A percentile compares a stretch with the other conserved stretches of the same genome.
Evolutionary conservation across 2,113 vertebrate species (phyloP).

Genomic region (Delphinus delphis): DNA sequence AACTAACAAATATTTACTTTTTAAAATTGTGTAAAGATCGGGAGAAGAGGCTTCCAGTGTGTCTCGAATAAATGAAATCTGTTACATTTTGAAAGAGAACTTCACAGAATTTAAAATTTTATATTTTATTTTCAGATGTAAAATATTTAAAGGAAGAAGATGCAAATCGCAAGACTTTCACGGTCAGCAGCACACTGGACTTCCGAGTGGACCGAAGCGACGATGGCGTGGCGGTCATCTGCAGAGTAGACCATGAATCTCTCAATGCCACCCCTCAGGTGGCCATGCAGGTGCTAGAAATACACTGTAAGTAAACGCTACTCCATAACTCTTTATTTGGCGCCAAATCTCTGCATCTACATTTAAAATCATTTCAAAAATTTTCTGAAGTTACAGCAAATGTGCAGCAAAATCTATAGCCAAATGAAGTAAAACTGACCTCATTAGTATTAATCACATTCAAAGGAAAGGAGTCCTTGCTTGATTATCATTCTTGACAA

Average conservation of each 20-base stretch:
- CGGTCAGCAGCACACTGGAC: conserved; percentile 92
- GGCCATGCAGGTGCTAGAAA: conserved; percentile 97
- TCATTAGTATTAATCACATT: background rate
- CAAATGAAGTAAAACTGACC: background rate
- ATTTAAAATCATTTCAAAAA: background rate
- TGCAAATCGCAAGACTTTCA: conserved; percentile 93
- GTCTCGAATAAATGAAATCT: background rate
- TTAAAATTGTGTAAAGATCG: background rate
- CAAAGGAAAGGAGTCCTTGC: background rate
- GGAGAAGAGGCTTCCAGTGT: background rate
- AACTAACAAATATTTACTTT: conserved; percentile 46
- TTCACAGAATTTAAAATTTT: background rate
- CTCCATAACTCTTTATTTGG: fast-evolving
- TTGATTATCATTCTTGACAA: background rate
- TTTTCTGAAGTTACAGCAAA: background rate
- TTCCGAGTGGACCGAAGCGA: conserved; percentile 93
- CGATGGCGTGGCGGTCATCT: conserved; percentile 93
- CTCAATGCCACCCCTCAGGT: conserved; percentile 93
- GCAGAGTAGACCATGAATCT: conserved; percentile 95
- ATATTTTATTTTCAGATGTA: conserved; percentile 83
- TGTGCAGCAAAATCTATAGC: background rate
- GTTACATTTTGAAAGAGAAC: background rate
- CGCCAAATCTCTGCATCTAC: background rate
- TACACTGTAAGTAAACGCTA: conserved; percentile 94
- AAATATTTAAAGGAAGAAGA: conserved; percentile 92